Conservation (phyloP, 2,797 vertebrate genomes). For the Champsocephalus esox region DNA sequence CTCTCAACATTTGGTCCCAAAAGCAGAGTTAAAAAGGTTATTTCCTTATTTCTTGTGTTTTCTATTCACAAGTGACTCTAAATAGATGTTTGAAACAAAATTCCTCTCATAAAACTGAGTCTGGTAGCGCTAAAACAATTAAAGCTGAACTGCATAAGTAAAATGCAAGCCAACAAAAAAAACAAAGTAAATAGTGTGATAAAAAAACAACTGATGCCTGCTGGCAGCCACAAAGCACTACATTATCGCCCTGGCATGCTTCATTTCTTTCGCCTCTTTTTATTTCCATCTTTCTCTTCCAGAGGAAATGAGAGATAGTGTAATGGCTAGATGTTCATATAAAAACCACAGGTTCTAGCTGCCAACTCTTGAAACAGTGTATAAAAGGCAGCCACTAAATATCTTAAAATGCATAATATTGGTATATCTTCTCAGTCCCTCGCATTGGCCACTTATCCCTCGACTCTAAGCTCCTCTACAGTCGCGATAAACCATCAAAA, state of each 20-base stretch:
- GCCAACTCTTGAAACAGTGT: not conserved
- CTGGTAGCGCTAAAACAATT: constrained; percentile 20
- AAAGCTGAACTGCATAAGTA: constrained; percentile 36
- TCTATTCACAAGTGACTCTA: not conserved
- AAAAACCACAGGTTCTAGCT: not conserved
- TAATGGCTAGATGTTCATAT: not conserved
- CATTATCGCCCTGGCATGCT: constrained; percentile 26
- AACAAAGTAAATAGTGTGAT: constrained; percentile 35
- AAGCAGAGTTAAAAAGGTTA: not conserved
- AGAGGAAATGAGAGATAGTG: not conserved
- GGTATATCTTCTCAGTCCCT: not conserved
- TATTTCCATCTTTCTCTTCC: constrained; percentile 1
- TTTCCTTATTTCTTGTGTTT: not conserved
- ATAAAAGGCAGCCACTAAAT: constrained; percentile 8
- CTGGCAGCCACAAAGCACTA: constrained; percentile 29
- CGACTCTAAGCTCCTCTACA: constrained; percentile 12
- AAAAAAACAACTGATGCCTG: constrained; percentile 32
- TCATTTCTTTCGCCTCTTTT: constrained; percentile 24
- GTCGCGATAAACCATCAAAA: not conserved
- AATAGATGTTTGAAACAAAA: constrained; percentile 15
- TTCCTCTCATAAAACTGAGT: constrained; percentile 23
- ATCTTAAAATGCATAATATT: not conserved
- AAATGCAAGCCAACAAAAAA: constrained; percentile 50
- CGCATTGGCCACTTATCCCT: constrained; percentile 14
- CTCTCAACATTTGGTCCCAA: not conserved